Evolutionary conservation across 2,888 invertebrate species (phyloP).

Genomic region (Orchesellides sinensis): DNA sequence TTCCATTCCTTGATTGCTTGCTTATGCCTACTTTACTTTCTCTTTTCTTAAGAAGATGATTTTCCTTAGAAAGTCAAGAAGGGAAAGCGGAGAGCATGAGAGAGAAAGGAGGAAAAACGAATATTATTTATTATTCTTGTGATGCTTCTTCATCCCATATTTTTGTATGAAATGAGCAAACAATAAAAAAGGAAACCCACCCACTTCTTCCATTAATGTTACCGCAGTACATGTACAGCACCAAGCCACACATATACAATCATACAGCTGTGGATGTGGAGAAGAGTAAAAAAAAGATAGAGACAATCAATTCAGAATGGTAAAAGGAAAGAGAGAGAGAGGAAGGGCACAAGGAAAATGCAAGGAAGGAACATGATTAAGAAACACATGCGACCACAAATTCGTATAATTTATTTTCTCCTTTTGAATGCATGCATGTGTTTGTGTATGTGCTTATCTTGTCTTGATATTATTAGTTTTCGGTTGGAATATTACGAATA

Average conservation of each 20-base stretch:
- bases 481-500: too few species aligned
- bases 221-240: constrained; percentile 19
- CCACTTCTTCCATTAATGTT: constrained; percentile 60
- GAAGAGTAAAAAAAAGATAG: background rate
- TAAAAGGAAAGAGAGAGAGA: background rate
- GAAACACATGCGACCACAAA: constrained; percentile 23
- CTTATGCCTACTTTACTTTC: constrained; percentile 11
- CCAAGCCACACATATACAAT: background rate
- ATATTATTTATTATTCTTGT: constrained; percentile 56
- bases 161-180: constrained; percentile 72
- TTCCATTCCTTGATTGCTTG: background rate
- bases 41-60: constrained; percentile 12
- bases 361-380: background rate
- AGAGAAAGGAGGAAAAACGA: constrained; percentile 9
- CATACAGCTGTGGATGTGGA: background rate
- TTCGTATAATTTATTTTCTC: background rate
- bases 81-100: background rate
- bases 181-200: constrained; percentile 71
- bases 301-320: constrained; percentile 43
- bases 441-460: too few species aligned
- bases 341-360: too few species aligned
- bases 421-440: too few species aligned
- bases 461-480: background rate
- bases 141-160: constrained; percentile 65
- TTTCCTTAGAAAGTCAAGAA: constrained; percentile 38